Percentiles rank a stretch among this genome's conserved stretches.
These are phyloP conservation scores for Arnoldichthys spilopterus DNA, from an alignment of 2,797 vertebrate genomes.

Conservation along the genomic window DNA sequence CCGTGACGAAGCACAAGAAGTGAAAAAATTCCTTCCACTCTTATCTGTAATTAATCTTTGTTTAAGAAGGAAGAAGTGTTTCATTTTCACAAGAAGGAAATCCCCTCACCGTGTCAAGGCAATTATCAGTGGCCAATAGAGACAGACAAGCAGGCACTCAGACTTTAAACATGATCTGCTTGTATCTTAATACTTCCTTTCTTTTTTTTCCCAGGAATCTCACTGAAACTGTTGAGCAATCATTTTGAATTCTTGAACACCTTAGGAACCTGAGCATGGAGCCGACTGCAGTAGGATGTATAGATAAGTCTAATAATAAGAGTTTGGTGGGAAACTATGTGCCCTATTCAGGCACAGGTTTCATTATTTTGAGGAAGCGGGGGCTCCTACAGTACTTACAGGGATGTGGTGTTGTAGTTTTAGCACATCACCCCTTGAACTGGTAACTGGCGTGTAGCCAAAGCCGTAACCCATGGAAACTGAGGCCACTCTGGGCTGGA, in stretches of 20 bases:
- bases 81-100: constrained; percentile 7
- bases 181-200: neutral
- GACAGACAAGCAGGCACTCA: neutral
- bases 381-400: constrained; percentile 27
- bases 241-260: neutral
- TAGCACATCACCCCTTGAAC: constrained; percentile 48
- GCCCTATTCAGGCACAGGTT: constrained; percentile 22
- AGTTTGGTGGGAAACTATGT: neutral
- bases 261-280: neutral
- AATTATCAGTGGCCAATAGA: constrained; percentile 14
- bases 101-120: neutral
- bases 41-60: constrained; percentile 33
- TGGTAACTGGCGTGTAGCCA: constrained; percentile 65
- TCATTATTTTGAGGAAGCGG: constrained; percentile 58
- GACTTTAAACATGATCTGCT: neutral
- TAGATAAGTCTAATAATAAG: neutral
- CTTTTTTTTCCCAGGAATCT: neutral
- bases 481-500: constrained; percentile 61
- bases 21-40: neutral
- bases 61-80: constrained; percentile 44
- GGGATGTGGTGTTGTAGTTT: constrained; percentile 40
- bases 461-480: constrained; percentile 67
- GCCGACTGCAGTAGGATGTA: neutral
- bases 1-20: neutral
- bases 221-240: constrained; percentile 15